Base-by-base conservation (phyloP, 2,888 invertebrate genomes). In the Trissoscelio sp. region DNA sequence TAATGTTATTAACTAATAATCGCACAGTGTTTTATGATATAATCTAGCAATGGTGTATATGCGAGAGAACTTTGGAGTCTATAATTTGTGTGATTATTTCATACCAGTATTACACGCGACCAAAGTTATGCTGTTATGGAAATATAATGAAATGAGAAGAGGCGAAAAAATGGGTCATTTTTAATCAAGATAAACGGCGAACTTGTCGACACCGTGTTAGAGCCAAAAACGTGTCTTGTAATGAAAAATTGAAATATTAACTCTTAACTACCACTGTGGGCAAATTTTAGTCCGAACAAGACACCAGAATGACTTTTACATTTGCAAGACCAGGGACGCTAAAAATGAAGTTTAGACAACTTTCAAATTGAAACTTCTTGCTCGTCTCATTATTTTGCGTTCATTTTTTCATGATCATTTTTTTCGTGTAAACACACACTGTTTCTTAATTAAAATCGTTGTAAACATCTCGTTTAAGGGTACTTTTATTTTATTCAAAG, bases 21-120 rank as follows among this genome's bases (percentile, higher is more conserved):
- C 20, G 11, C 11, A 42, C 37, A 22, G 67, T 60, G 66, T 60
- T 73, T 60, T 44, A 60, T 24, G 79, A 66, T 73, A 57, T 73
- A 42, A 79, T 79, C 69, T 42, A 20, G 51, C 57, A 39, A 39
- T 42, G 12, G 60, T 39, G 55, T 42, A 57, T 64, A 42, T n/a
- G 31, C 28, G 53, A 16, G 42, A 31, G 53, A 66, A 67, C 55
- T 70, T 75, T 57, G 70, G 74, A 74, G 18, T 51, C 64, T 70
- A 57, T 70, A 80, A 80, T 80, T 75, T 75, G 74, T 16, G 66
- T 51, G 53, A 80, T 70, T 75, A 80, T 74, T 80, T 74, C 70
- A 80, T 74, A 70, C 70, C 31, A 57, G 22, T 37, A 55, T 80
- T 80, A 64, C 80, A 80, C 80, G 80, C 80, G 70, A 80, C 22